Conservation (phyloP, 1,140 invertebrate species). For the Pachypeltis micranthus region DNA sequence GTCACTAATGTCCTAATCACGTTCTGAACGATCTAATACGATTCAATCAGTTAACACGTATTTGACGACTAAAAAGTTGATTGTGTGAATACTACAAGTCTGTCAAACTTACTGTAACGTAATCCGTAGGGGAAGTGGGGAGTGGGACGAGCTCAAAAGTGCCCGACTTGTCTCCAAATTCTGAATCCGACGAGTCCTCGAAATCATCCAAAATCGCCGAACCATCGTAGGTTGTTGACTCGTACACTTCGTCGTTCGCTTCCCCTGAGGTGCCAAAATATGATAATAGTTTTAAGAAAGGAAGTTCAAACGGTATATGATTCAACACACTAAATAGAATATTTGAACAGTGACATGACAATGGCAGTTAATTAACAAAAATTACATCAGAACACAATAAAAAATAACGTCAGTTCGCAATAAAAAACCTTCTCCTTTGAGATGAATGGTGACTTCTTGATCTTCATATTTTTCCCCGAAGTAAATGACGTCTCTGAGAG, state of each 20-base stretch:
- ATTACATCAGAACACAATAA: neutral
- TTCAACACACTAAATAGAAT: too few species aligned
- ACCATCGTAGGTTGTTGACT: neutral
- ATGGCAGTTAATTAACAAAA: neutral
- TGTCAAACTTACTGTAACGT: neutral
- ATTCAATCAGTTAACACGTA: neutral
- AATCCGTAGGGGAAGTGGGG: too few species aligned
- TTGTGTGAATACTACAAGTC: neutral
- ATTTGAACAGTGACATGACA: too few species aligned
- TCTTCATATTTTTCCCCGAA: conserved; percentile 24
- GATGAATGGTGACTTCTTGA: conserved; percentile 23
- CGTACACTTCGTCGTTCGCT: neutral
- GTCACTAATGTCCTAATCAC: too few species aligned
- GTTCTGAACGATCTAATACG: too few species aligned
- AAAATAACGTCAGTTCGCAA: too few species aligned
- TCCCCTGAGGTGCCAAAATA: too few species aligned
- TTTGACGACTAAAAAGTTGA: neutral
- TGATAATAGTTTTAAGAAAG: too few species aligned
- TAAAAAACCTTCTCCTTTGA: neutral
- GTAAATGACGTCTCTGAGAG: conserved; percentile 18
- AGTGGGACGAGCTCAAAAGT: neutral
- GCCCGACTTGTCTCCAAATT: neutral
- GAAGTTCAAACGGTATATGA: too few species aligned
- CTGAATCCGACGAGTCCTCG: conserved; percentile 23
- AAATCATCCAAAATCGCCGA: conserved; percentile 9